Conservation (phyloP, 2,797 vertebrate genomes). For the Tachyglossus aculeatus region DNA sequence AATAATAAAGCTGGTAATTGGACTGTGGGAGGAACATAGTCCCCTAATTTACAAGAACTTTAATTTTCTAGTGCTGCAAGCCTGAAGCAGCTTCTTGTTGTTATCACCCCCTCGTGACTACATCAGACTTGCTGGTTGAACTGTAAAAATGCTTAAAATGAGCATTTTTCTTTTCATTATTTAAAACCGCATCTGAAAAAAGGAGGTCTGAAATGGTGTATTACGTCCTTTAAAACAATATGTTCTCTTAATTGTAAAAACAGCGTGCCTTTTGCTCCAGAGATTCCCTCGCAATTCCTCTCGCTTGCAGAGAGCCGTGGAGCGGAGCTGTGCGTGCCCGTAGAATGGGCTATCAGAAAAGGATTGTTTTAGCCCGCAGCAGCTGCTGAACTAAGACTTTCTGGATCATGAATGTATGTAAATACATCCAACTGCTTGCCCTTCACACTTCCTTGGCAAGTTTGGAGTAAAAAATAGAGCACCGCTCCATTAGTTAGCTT, state of each 20-base stretch:
- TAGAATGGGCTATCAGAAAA: constrained; percentile 54
- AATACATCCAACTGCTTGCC: constrained; percentile 68
- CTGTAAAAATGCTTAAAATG: constrained; percentile 47
- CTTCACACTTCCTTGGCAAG: constrained; percentile 74
- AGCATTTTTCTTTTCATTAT: constrained; percentile 22
- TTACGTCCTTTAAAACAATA: not conserved
- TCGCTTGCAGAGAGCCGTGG: not conserved
- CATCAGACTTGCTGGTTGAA: constrained; percentile 35
- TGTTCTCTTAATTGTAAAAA: not conserved
- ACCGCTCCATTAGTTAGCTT: constrained; percentile 72
- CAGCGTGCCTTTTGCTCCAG: not conserved
- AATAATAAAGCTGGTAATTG: constrained; percentile 75
- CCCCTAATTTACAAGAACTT: constrained; percentile 67
- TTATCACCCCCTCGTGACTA: constrained; percentile 48
- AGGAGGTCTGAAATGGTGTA: not conserved
- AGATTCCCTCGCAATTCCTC: not conserved
- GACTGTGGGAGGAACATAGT: constrained; percentile 57
- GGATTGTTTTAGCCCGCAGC: constrained; percentile 55
- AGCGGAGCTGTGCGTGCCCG: not conserved
- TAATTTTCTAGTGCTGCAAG: constrained; percentile 66
- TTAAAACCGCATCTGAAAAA: constrained; percentile 11
- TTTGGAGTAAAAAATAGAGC: constrained; percentile 68
- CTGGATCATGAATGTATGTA: constrained; percentile 66
- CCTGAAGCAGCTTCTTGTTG: constrained; percentile 62
- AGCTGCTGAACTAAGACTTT: constrained; percentile 61